Base-by-base conservation (phyloP, 2,797 vertebrate genomes). In the Alcedo atthis region DNA sequence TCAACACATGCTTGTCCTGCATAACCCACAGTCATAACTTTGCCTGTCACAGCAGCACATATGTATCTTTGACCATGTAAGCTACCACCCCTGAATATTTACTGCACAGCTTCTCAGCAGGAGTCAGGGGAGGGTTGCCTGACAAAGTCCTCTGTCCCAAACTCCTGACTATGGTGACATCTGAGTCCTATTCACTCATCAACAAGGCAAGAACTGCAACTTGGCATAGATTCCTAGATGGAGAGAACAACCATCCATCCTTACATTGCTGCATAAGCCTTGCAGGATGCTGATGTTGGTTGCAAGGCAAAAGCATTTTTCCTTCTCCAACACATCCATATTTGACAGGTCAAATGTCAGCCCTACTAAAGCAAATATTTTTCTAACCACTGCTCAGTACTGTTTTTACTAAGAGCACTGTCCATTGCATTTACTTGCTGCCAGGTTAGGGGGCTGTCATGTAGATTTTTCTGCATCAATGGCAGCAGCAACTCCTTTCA, bases 401-500 rank as follows among this genome's bases (percentile, higher is more conserved):
- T 78, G 64, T 58, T 57, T 81, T 74, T 16, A 69, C 25, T 7
- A 66, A 81, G 59, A 86, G 32, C 64, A 24, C 33, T 88, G 90
- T 53, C 53, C 40, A 8, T 51, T 91, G 63, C 87, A 30, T 70
- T 86, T 71, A 45, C 63, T 76, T 81, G 68, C 81, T 93, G 75
- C 75, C 64, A 69, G 64, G 87, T 90, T 82, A 93, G 64, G 59
- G n/a, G 81, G 24, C 83, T 92, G 92, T 94, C 96, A 88, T 6
- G 43, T 78, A 88, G 92, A 92, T 94, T 70, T 85, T 96, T 96
- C 92, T 96, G 90, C 91, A 82, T 82, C 32, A 0, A 59, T 61
- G 64, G 86, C 71, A 91, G 10, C 78, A 80, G 87, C 68, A 88
- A 58, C 49, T 86, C 14, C 54, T 80, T 91, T 85, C 68, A 11